phyloP scores from a whole-genome alignment of 2,888 invertebrate species.

The Tipula vernalis region DNA sequence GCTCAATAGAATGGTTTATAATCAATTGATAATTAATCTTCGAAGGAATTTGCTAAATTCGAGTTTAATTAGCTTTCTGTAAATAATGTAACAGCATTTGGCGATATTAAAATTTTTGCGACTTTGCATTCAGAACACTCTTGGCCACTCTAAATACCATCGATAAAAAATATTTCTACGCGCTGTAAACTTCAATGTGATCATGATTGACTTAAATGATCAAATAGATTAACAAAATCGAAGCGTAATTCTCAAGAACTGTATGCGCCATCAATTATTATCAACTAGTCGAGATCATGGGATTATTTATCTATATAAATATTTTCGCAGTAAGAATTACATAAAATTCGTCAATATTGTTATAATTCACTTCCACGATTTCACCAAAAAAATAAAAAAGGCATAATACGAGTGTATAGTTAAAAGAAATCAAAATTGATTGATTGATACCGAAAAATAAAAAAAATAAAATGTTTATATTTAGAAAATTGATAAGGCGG shows the following conservation, averaged over 20 bases:
- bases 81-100: no score
- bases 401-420: not conserved
- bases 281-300: not conserved
- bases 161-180: no score
- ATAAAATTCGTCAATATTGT: not conserved
- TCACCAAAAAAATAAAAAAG: not conserved
- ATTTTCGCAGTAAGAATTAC: not conserved
- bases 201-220: not conserved
- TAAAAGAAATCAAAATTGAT: not conserved
- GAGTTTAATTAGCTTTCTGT: no score
- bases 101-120: no score
- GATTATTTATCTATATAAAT: not conserved
- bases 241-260: not conserved
- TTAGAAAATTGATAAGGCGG: not conserved
- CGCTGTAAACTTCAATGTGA: no score
- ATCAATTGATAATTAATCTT: no score
- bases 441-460: not conserved
- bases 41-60: no score
- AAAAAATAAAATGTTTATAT: not conserved
- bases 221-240: not conserved
- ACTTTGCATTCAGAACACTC: no score
- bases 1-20: no score
- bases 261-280: not conserved
- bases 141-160: no score
- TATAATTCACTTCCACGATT: not conserved